phyloP scores from a whole-genome alignment of 2,113 vertebrate species.

The Indicator indicator region DNA sequence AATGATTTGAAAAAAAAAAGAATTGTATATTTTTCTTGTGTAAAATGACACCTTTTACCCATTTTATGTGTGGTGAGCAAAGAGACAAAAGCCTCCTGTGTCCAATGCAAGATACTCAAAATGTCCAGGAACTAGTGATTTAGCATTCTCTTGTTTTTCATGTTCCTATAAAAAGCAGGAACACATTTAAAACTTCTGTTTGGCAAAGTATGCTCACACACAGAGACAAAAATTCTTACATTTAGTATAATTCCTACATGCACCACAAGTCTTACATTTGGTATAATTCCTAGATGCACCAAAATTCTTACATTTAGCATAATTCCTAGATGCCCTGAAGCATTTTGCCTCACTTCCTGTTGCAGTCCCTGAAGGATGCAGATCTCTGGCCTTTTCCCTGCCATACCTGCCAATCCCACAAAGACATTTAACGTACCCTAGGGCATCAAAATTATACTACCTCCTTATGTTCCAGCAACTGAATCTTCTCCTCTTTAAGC shows the following conservation, averaged over 20 bases:
- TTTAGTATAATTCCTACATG: background rate
- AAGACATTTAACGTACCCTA: background rate
- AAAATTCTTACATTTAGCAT: too few species aligned
- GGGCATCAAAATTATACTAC: background rate
- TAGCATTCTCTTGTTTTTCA: background rate
- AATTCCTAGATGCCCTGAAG: background rate
- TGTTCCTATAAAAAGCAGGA: background rate
- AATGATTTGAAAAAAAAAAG: too few species aligned
- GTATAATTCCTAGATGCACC: background rate
- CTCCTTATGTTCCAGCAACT: background rate
- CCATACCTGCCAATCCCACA: background rate
- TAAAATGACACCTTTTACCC: background rate
- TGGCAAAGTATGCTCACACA: background rate
- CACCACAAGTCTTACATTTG: too few species aligned
- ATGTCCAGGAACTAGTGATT: background rate
- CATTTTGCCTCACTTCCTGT: background rate
- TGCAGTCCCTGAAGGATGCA: background rate
- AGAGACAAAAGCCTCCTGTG: background rate
- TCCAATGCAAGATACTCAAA: background rate
- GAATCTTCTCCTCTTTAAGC: background rate
- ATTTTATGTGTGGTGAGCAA: background rate
- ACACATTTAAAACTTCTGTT: background rate
- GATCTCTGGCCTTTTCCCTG: background rate
- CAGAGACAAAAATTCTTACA: background rate
- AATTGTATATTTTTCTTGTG: accelerated